Conservation (phyloP, 1,140 invertebrate genomes). For the Ptiloglossa arizonensis region DNA sequence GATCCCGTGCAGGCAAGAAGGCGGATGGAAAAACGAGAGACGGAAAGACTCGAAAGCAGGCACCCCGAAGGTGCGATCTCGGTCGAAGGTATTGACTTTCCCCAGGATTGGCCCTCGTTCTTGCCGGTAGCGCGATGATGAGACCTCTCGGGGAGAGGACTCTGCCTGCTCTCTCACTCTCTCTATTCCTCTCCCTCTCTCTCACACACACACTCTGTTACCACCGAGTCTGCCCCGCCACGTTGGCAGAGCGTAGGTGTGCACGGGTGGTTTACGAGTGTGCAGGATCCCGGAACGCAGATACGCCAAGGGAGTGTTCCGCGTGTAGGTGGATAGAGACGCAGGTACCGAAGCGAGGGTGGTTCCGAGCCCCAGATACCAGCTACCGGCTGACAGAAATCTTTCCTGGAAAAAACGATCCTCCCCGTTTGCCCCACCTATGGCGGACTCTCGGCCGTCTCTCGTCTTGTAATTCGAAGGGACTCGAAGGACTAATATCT, state of each 20-base stretch:
- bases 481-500: conserved; percentile 47
- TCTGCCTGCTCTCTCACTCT: conserved; percentile 40
- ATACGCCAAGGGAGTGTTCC: conserved; percentile 31
- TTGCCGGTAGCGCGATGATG: conserved; percentile 61
- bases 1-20: not conserved
- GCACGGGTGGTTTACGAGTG: conserved; percentile 34
- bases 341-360: conserved; percentile 31
- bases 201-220: too few species aligned
- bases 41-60: conserved; percentile 1
- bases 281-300: conserved; percentile 29
- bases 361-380: conserved; percentile 59
- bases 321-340: conserved; percentile 38
- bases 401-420: conserved; percentile 45
- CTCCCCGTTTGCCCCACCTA: conserved; percentile 4
- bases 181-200: too few species aligned
- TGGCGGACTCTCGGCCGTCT: not conserved
- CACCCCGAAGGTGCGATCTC: conserved; percentile 55
- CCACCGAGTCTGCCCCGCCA: not conserved
- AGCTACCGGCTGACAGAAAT: conserved; percentile 61
- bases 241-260: conserved; percentile 41
- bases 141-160: conserved; percentile 59
- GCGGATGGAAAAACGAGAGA: not conserved
- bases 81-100: conserved; percentile 68
- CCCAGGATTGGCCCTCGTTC: conserved; percentile 50
- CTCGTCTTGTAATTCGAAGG: conserved; percentile 28